These are phyloP conservation scores for Eptesicus fuscus DNA, from an alignment of 2,113 vertebrate genomes.

Conservation along the genomic window DNA sequence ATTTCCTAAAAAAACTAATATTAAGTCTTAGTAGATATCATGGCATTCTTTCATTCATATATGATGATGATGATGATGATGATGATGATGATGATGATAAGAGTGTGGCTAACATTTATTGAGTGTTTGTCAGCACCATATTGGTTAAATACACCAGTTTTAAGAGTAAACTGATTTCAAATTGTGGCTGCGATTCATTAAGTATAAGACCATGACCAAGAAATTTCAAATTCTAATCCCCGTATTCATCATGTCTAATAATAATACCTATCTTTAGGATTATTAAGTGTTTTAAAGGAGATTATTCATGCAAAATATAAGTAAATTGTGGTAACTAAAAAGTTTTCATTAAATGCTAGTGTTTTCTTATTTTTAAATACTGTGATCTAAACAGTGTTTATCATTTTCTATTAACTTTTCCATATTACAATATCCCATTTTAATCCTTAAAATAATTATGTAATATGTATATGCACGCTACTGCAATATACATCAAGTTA, in stretches of 20 bases:
- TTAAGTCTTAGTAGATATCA: neutral
- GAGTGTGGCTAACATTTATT: neutral
- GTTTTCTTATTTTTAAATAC: neutral
- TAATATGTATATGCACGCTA: neutral
- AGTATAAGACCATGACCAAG: neutral
- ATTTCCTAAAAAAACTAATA: neutral
- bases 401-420: neutral
- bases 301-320: neutral
- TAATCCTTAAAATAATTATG: neutral
- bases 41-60: neutral
- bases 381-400: neutral
- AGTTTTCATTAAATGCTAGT: neutral
- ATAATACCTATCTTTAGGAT: neutral
- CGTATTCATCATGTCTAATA: neutral
- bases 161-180: neutral
- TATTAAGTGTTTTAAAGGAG: neutral
- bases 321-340: neutral
- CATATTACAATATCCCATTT: neutral
- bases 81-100: neutral
- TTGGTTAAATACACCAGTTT: neutral
- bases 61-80: neutral
- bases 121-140: neutral
- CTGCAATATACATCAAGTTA: neutral
- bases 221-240: neutral
- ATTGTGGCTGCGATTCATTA: neutral